A percentile compares a stretch with the other conserved stretches of the same genome.
Conservation (phyloP, 2,113 vertebrate genomes). For the Furnarius figulus region DNA sequence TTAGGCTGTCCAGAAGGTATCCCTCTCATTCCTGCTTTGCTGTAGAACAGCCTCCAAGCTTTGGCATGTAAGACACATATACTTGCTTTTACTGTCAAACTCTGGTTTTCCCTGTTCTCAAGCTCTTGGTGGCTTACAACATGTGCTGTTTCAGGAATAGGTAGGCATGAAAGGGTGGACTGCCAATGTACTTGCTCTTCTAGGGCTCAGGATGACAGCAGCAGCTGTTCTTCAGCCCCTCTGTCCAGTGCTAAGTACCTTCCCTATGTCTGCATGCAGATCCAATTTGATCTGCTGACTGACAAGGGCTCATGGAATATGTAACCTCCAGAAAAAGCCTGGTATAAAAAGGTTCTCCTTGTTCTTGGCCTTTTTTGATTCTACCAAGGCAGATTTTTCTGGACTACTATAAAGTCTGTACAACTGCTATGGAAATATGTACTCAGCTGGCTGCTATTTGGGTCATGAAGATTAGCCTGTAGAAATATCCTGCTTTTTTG, state of each 20-base stretch:
- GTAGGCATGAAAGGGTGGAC: neutral
- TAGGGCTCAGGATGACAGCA: slow-evolving; percentile 34
- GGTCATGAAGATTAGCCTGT: neutral
- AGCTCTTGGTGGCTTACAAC: neutral
- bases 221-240: slow-evolving; percentile 31
- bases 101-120: neutral
- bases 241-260: neutral
- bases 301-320: neutral
- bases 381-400: neutral
- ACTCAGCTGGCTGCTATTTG: neutral
- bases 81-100: neutral
- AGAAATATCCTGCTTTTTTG: neutral
- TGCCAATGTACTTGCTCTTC: neutral
- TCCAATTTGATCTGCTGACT: slow-evolving; percentile 40
- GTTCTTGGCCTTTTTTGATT: neutral
- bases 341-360: neutral
- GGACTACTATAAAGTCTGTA: neutral
- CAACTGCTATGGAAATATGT: neutral
- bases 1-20: neutral
- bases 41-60: neutral
- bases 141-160: neutral
- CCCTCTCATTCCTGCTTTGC: neutral
- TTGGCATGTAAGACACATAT: neutral
- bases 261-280: neutral
- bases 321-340: slow-evolving; percentile 28